Conservation (phyloP, 1,140 invertebrate genomes). For the Probaryconus sp. region DNA sequence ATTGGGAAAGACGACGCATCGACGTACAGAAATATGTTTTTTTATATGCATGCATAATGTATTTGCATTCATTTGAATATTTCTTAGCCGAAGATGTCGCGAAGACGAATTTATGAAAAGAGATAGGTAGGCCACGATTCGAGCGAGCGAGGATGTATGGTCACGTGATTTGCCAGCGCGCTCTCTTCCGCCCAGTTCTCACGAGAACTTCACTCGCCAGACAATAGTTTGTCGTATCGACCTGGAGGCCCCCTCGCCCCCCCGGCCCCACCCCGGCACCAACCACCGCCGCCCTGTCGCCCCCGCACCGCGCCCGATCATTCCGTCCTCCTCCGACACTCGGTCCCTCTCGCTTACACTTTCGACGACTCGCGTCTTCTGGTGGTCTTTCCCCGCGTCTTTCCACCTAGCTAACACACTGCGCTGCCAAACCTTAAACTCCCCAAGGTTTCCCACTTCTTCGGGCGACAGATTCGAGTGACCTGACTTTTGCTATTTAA, state of each 20-base stretch:
- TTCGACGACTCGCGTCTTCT: slow-evolving; percentile 62
- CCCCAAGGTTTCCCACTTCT: slow-evolving; percentile 66
- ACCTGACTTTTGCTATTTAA: slow-evolving; percentile 47
- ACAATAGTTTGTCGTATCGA: slow-evolving; percentile 75
- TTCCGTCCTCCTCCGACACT: neutral
- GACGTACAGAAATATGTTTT: slow-evolving; percentile 51
- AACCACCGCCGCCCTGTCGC: slow-evolving; percentile 6
- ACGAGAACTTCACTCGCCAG: slow-evolving; percentile 70
- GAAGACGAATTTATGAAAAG: slow-evolving; percentile 58
- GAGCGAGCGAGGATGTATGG: slow-evolving; percentile 43
- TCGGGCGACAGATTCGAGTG: slow-evolving; percentile 60
- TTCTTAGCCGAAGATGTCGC: slow-evolving; percentile 52
- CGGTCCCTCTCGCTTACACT: slow-evolving; percentile 8
- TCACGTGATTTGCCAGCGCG: slow-evolving; percentile 60
- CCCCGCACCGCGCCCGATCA: slow-evolving; percentile 14
- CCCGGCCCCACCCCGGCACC: slow-evolving; percentile 17
- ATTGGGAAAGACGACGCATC: slow-evolving; percentile 48
- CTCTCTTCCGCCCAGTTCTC: slow-evolving; percentile 68
- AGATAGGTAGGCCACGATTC: slow-evolving; percentile 43
- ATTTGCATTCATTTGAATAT: slow-evolving; percentile 62
- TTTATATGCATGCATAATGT: slow-evolving; percentile 53
- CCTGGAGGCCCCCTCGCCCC: slow-evolving; percentile 60
- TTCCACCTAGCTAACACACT: slow-evolving; percentile 65
- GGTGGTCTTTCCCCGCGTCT: slow-evolving; percentile 66
- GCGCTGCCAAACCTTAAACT: slow-evolving; percentile 66